A percentile compares a stretch with the other conserved stretches of the same genome.
These are phyloP conservation scores for Ceyx melanurus DNA, from an alignment of 2,113 vertebrate species.

Conservation along the genomic window DNA sequence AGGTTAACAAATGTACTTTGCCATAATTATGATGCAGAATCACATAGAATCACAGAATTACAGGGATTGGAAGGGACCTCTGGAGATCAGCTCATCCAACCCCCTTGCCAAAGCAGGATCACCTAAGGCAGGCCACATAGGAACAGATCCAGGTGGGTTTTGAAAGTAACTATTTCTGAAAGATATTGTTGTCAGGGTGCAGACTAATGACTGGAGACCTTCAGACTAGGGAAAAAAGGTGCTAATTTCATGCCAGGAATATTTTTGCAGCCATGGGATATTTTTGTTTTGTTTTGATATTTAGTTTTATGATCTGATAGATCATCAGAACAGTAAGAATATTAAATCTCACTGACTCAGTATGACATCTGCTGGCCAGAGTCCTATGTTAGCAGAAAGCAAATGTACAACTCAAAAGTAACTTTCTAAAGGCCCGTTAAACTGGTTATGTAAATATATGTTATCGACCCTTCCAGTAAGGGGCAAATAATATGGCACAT, in stretches of 20 bases:
- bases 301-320: no score
- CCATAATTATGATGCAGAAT: background rate
- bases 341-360: background rate
- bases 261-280: background rate
- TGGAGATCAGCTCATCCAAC: no score
- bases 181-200: background rate
- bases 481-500: background rate
- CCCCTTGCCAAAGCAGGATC: no score
- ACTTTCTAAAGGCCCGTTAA: background rate
- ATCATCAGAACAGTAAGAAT: background rate
- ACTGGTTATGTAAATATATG: background rate
- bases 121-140: no score
- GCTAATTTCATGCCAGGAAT: background rate
- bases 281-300: background rate
- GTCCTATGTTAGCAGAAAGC: background rate
- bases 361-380: conserved; percentile 59
- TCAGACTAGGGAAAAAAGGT: background rate
- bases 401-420: background rate
- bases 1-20: background rate
- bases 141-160: no score
- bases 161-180: no score
- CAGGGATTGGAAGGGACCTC: no score
- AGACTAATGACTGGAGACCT: background rate
- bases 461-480: background rate
- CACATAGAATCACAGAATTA: no score